phyloP scores from a whole-genome alignment of 2,113 vertebrate species.

The Okapia johnstoni region DNA sequence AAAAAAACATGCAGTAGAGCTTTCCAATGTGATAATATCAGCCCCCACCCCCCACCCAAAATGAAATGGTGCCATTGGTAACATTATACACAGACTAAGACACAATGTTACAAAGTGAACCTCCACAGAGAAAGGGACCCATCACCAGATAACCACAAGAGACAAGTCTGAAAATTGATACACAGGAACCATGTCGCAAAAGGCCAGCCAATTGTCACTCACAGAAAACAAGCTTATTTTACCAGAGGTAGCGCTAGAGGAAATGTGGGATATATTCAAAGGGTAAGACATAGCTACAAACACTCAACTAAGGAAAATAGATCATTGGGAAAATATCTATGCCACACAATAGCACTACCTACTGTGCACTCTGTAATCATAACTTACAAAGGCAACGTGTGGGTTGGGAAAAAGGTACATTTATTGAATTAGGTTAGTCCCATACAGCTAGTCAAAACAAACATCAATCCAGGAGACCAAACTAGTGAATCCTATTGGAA shows the following conservation, averaged over 20 bases:
- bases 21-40: neutral
- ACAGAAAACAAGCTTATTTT: neutral
- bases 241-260: neutral
- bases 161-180: rapidly evolving
- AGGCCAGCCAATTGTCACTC: neutral
- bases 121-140: neutral
- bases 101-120: neutral
- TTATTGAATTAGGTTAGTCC: neutral
- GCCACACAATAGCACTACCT: rapidly evolving
- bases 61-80: rapidly evolving
- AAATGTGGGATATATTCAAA: neutral
- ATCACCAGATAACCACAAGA: neutral
- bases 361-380: neutral
- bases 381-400: neutral
- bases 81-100: neutral
- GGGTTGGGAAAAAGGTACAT: neutral
- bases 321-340: neutral
- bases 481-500: neutral
- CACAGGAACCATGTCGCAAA: neutral
- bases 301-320: neutral
- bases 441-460: neutral
- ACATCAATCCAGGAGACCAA: neutral
- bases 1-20: neutral
- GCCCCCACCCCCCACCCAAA: no score
- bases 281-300: neutral